Conservation (phyloP, 2,113 vertebrate species). For the Dipodomys merriami region DNA sequence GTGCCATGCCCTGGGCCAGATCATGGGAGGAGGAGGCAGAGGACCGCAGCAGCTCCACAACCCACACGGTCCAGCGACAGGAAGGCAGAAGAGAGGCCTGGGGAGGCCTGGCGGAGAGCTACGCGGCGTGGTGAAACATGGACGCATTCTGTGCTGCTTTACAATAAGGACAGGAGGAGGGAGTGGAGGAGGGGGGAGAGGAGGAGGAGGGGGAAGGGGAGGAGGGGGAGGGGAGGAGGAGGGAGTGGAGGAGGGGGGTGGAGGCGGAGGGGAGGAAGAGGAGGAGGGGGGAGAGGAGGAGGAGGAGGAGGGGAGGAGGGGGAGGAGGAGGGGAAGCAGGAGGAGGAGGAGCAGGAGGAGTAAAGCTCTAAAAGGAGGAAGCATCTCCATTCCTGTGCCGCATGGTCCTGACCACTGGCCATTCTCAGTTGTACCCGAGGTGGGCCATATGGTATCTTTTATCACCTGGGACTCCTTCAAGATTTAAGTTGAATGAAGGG, state of each 20-base stretch:
- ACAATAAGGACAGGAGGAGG: too few species aligned
- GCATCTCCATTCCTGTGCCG: neutral
- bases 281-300: too few species aligned
- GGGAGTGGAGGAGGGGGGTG: too few species aligned
- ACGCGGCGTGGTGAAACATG: neutral
- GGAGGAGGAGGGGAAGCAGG: too few species aligned
- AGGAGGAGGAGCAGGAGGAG: too few species aligned
- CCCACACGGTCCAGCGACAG: rapidly evolving
- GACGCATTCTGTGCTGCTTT: too few species aligned
- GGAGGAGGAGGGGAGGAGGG: too few species aligned
- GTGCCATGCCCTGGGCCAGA: neutral
- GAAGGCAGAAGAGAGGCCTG: neutral
- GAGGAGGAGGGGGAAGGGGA: too few species aligned
- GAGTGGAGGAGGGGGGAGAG: too few species aligned
- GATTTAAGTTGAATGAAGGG: neutral
- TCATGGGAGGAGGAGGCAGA: neutral
- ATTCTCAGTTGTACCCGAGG: neutral
- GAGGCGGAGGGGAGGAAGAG: too few species aligned
- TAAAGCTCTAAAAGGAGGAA: neutral
- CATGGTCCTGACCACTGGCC: neutral
- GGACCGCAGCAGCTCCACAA: too few species aligned
- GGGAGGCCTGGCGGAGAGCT: rapidly evolving
- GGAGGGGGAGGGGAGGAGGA: too few species aligned
- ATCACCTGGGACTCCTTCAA: neutral
- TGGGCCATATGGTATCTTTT: neutral